Evolutionary conservation across 2,888 invertebrate species (phyloP).

Genomic region (Plagodis pulveraria): DNA sequence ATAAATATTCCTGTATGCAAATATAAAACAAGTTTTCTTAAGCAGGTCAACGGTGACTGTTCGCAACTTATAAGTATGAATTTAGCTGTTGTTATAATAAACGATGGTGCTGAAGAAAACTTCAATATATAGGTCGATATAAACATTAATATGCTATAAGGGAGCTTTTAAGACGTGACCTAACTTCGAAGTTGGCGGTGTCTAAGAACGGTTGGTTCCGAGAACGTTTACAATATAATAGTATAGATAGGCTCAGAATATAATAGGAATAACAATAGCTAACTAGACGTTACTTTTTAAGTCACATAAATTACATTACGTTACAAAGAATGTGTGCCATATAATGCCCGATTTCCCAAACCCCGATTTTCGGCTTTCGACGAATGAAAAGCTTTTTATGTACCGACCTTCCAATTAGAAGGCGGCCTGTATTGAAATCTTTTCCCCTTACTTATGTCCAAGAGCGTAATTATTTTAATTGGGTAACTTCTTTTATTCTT

Average conservation of each 20-base stretch:
- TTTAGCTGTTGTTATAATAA: conserved; percentile 5
- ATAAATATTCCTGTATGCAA: too few relatives aligned
- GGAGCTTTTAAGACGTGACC: conserved; percentile 26
- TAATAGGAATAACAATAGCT: neutral
- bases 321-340: conserved; percentile 18
- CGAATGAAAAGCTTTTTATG: conserved; percentile 57
- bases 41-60: too few relatives aligned
- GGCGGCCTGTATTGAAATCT: conserved; percentile 49
- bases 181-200: conserved; percentile 7
- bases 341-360: conserved; percentile 42
- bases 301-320: conserved; percentile 8
- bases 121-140: conserved; percentile 23
- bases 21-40: too few relatives aligned
- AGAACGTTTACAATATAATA: neutral
- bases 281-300: neutral
- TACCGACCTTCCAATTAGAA: conserved; percentile 64
- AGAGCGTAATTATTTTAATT: conserved; percentile 31
- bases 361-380: conserved; percentile 47
- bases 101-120: conserved; percentile 19
- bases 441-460: conserved; percentile 47
- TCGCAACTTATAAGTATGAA: neutral
- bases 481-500: conserved; percentile 22
- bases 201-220: conserved; percentile 1
- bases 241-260: neutral
- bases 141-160: conserved; percentile 21